Conservation (phyloP, 2,113 vertebrate species). For the Macquaria ambigua region DNA sequence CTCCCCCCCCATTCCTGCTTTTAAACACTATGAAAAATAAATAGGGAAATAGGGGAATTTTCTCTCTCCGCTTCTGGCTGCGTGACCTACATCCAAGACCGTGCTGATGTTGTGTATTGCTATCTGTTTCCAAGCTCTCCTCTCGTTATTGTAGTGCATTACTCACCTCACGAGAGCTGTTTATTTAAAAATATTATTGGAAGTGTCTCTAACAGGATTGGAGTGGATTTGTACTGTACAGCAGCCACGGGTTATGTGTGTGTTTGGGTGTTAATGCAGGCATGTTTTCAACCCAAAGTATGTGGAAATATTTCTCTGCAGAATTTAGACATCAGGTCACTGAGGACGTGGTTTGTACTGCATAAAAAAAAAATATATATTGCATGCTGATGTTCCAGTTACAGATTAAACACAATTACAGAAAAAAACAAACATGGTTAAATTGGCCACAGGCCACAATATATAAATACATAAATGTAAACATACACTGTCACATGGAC, state of each 20-base stretch:
- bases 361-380: neutral
- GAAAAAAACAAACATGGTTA: neutral
- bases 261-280: constrained; percentile 3
- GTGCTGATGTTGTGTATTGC: neutral
- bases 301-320: constrained; percentile 5
- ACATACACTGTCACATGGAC: neutral
- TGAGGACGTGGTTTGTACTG: neutral
- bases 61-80: constrained; percentile 11
- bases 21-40: neutral
- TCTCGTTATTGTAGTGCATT: constrained; percentile 24
- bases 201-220: neutral
- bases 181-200: neutral
- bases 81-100: constrained; percentile 33
- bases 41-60: constrained; percentile 9
- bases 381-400: neutral
- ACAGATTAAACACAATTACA: neutral
- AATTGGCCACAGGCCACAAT: neutral
- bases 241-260: constrained; percentile 5
- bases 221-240: neutral
- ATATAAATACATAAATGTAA: neutral
- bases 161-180: constrained; percentile 10
- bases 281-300: neutral
- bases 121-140: constrained; percentile 37
- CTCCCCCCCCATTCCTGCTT: neutral
- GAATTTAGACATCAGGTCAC: neutral